These are phyloP conservation scores for Alloplasta piceator DNA, from an alignment of 2,888 invertebrate genomes.

Conservation along the genomic window DNA sequence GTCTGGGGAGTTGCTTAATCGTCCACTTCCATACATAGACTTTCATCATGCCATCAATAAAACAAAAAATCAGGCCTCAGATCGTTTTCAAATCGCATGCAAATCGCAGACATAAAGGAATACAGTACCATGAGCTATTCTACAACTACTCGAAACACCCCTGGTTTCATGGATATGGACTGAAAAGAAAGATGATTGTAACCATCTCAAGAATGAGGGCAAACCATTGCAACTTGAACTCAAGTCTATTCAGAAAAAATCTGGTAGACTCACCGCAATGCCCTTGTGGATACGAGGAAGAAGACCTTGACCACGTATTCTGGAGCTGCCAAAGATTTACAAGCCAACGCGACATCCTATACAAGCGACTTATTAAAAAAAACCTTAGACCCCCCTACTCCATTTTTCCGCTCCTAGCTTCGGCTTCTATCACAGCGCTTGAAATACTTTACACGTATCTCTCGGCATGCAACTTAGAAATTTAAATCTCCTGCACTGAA, in stretches of 20 bases:
- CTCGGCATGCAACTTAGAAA: no score
- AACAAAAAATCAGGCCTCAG: not conserved
- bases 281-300: constrained; percentile 6
- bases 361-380: no score
- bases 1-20: not conserved
- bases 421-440: no score
- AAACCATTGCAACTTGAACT: constrained; percentile 32
- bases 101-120: not conserved
- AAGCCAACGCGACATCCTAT: no score
- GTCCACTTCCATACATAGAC: not conserved
- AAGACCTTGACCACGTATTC: no score
- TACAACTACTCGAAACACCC: not conserved
- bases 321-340: no score
- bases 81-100: not conserved
- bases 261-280: constrained; percentile 4
- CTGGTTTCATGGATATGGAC: not conserved
- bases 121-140: constrained; percentile 7
- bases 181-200: not conserved
- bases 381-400: no score
- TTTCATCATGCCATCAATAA: not conserved
- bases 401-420: no score
- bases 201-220: constrained; percentile 9
- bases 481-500: no score
- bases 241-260: constrained; percentile 22
- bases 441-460: no score